Evolutionary conservation across 53 echinoderm and acorn worm genomes (phyloP), one percentile per base, ranked within the genome.

Genomic region (Arbacia lixula): DNA sequence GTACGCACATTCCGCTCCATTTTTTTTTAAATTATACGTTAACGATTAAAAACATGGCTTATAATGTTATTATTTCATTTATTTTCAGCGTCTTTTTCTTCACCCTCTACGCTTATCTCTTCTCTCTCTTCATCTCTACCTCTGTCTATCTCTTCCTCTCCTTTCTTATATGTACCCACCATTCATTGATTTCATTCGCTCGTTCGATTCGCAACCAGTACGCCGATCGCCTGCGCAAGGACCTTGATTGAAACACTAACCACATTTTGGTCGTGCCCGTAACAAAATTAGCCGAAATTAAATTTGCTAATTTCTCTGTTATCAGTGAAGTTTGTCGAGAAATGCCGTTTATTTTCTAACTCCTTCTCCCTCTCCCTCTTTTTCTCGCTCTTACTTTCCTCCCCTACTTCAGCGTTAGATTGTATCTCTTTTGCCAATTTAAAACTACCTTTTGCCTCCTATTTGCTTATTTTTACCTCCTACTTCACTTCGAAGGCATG

Each of bases 251-350:
- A 53, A 54, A 75, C 75, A 75, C 75, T 75, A 75, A 75, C 75
- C 22, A 75, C 55, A 53, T 54, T 75, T 32, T 75, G 53, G 55
- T 75, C 55, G 75, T 5, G 30, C 36, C 49, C 75, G 54, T 75
- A 75, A 75, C 75, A 38, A 53, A 75, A 75, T 75, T 75, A 75
- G 8, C 53, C 75, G 35, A 75, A 75, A 75, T 75, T 75, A 75
- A 54, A 75, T 75, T 75, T 75, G 75, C 53, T 75, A 75, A 75
- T 75, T 75, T 75, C 54, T 33, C 55, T 1, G 33, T 75, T 52
- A 75, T 75, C 75, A 75, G 75, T 75, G 33, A 75, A 75, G 75
- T 75, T 75, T 75, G n/a, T 52, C 54, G 53, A 52, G 75, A 32
- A 53, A 53, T 53, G 71, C 19, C 53, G n/a, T 52, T 52, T 75